Evolutionary conservation across 2,797 vertebrate genomes (phyloP).

Genomic region (Etheostoma nigrum): DNA sequence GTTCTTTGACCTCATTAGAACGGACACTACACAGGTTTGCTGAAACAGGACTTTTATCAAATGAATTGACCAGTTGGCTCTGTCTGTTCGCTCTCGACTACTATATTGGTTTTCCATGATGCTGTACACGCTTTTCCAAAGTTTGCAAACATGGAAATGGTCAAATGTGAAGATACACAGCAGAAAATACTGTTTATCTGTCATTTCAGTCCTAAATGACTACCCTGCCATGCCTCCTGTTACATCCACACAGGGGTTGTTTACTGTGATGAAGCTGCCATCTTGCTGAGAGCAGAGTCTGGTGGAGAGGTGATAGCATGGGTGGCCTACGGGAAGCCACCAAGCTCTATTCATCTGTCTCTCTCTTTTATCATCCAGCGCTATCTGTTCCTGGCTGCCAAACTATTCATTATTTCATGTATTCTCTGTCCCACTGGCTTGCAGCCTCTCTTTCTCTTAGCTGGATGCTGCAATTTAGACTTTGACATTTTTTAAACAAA

Average conservation of each 20-base stretch:
- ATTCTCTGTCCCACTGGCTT: constrained; percentile 32
- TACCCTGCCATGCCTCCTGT: background rate
- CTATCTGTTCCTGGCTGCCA: constrained; percentile 58
- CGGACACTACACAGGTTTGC: background rate
- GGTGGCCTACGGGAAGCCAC: constrained; percentile 64
- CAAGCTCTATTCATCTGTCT: constrained; percentile 63
- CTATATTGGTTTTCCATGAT: background rate
- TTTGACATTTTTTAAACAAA: background rate
- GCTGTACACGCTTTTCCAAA: background rate
- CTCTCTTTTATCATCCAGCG: constrained; percentile 56
- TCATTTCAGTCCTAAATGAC: constrained; percentile 16
- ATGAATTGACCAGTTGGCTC: background rate
- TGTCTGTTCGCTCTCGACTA: too few species aligned
- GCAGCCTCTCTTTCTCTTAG: constrained; percentile 9
- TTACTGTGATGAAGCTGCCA: constrained; percentile 56
- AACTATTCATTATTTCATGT: constrained; percentile 56
- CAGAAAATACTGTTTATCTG: constrained; percentile 14
- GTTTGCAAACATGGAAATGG: background rate
- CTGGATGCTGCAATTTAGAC: background rate
- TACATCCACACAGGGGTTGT: constrained; percentile 36
- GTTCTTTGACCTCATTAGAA: constrained; percentile 34
- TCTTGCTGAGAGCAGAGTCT: constrained; percentile 72
- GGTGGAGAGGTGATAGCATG: constrained; percentile 66
- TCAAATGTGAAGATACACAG: background rate
- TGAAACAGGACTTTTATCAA: background rate